Base-by-base conservation (phyloP, 2,113 vertebrate genomes). In the Opisthocomus hoazin region DNA sequence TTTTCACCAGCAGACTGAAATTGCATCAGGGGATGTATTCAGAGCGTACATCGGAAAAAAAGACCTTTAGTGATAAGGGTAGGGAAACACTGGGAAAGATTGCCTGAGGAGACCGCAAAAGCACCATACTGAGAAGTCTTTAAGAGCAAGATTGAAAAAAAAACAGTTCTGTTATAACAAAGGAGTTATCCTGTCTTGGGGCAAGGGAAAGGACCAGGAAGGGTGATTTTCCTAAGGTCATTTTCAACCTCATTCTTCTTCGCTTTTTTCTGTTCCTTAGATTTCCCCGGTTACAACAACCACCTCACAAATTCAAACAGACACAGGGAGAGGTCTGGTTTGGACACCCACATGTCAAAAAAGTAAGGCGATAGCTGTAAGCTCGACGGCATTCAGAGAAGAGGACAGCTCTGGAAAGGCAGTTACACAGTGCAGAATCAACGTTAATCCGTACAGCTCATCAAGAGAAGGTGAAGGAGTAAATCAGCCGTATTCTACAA, bases 71-170 rank as follows among this genome's bases (percentile, higher is more conserved):
- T 48, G 64, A 58, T 92, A 94, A 63, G 39, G 48, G 69, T 58
- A 95, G 74, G 70, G 77, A 94, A 96, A 95, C 77, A 78, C 27
- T 57, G 36, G 34, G 61, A 89, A 87, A 86, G 74, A 91, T 89
- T 91, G 84, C 91, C 91, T 68, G 73, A 94, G 89, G 93, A 81
- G 80, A 58, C 26, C 26, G 86, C 56, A 87, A 87, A 93, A 93
- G 94, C 86, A 93, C 73, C 89, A 81, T 15, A 50, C 46, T 39
- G 94, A 18, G 68, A 96, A 89, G 66, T 13, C 41, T 96, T 63
- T 60, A 77, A 76, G 79, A 86, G 86, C 9, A 58, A 86, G 71
- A 92, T 12, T 94, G 64, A 84, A 87, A 89, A 84, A 87, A 89
- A 92, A 94, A 89, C 54, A 90, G 68, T 87, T 78, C 46, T 37